Base-by-base conservation (phyloP, 1,140 invertebrate species). In the Patella vulgata region DNA sequence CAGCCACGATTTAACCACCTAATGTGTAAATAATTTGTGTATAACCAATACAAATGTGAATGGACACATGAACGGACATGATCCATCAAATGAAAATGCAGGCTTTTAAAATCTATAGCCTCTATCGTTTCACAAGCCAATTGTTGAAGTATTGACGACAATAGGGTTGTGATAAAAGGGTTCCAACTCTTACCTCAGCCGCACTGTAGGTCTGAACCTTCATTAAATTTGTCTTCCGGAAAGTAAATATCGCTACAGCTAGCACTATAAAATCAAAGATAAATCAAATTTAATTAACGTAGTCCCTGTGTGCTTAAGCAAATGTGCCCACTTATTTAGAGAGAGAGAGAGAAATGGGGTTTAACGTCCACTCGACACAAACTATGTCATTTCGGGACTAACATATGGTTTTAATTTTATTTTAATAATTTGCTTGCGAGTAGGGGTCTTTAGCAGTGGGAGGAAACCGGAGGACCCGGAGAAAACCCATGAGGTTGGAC, bases 221-320 rank as follows among this genome's bases (percentile, higher is more conserved):
- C 84, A 96, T 88, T n/a, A 97, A 86, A 85, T 95, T 96, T 64
- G 94, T 92, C 80, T 93, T 94, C 8, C 95, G 87, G 73, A 97
- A 95, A 74, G 92, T 92, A n/a, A 98, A 85, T 69, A 97, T 95
- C 6, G 92, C 89, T 6, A 95, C 90, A 1, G 94, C 93, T 28
- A 97, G 85, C 17, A 97, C 83, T 19, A 73, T 30, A 79, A 43
- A 43, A 58, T 14, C 33, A 36, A 8, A 36, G 33, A 36, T n/a
- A 36, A 36, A 36, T 36, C 5, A 36, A 36, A 8, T 36, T 36
- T 5, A 36, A 36, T 36, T 36, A 63, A 14, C 51, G 11, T n/a
- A n/a, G n/a, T n/a, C n/a, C n/a, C n/a, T n/a, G n/a, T n/a, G n/a
- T n/a, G n/a, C 9, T 9, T 40, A n/a, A 40, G n/a, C n/a, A n/a